Base-by-base conservation (phyloP, 1,140 invertebrate species). In the Diploscapter pachys region DNA sequence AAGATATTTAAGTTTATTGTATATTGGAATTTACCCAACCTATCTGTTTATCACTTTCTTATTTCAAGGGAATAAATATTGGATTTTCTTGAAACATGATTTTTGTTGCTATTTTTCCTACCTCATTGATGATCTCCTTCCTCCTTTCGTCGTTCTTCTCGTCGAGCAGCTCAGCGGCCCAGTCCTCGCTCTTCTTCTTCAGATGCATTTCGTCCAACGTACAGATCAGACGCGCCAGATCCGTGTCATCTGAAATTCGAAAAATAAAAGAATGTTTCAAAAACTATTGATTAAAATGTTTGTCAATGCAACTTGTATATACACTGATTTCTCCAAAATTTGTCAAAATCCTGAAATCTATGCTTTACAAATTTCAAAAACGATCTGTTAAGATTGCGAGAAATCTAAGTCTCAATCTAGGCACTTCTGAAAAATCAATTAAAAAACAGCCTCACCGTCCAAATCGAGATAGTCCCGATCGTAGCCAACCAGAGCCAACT, bases 381-480 rank as follows among this genome's bases (percentile, higher is more conserved):
- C 31, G 31, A 31, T 31, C 31, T 31, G 31, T 31, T 31, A 31
- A 31, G 31, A 31, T 31, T 31, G 31, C 31, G 31, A 31, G 31
- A 31, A 31, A 31, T 31, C 31, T 31, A 31, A 31, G 31, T 31
- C 31, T 31, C 31, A 31, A 31, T 31, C 31, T 31, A 31, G 31
- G 31, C 1, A 31, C 31, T 31, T 31, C 31, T 0, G 31, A 31
- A 31, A 31, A 31, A 31, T 31, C 31, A 31, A 31, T 31, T 31
- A 31, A 31, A 31, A 31, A 31, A 31, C 0, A 31, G 31, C 31
- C 31, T 59, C 63, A 70, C 68, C 68, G 62, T 70, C 68, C n/a
- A 70, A 70, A 61, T 70, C 63, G 8, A 70, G 11, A 70, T 59
- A 70, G 53, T 70, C 68, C 50, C 68, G 56, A 61, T 70, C 68